Percentiles rank a stretch among this genome's conserved stretches.
phyloP scores from a whole-genome alignment of 35 echinoderm and acorn worm genomes.

The Ophioderma brevispina region DNA sequence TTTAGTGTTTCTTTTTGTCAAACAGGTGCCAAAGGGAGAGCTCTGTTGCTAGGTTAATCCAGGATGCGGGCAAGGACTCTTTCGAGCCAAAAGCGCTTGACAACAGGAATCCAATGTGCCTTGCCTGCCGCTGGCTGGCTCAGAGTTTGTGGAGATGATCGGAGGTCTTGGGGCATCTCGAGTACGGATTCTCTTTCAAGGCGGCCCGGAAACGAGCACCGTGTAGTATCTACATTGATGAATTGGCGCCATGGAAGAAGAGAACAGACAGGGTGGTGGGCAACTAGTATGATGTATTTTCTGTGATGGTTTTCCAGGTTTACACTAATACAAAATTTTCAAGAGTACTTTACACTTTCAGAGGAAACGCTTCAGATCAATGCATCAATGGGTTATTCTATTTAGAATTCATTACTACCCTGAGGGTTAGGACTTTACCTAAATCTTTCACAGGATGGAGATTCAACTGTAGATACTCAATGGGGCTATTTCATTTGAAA shows the following conservation, averaged over 20 bases:
- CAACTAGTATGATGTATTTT: too few species aligned
- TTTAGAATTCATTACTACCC: too few species aligned
- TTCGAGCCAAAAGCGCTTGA: constrained; percentile 84
- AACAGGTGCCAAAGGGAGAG: constrained; percentile 94
- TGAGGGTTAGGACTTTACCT: too few species aligned
- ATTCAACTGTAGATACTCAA: too few species aligned
- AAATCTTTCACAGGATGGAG: too few species aligned
- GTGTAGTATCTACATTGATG: constrained; percentile 99
- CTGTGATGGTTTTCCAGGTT: too few species aligned
- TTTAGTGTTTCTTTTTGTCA: too few species aligned
- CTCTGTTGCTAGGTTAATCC: constrained; percentile 87
- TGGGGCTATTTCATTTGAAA: too few species aligned
- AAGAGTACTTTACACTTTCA: too few species aligned
- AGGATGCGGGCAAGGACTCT: constrained; percentile 93
- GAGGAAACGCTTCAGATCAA: too few species aligned
- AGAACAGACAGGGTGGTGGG: constrained; percentile 64
- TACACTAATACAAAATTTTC: too few species aligned
- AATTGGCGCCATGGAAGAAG: constrained; percentile 92
- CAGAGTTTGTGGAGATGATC: constrained; percentile 99
- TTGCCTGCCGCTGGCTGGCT: constrained; percentile 94
- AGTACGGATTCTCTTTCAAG: constrained; percentile 90
- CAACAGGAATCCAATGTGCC: constrained; percentile 95
- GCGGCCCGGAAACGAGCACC: constrained; percentile 89
- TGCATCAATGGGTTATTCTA: too few species aligned
- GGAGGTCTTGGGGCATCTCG: constrained; percentile 92